Base-by-base conservation (phyloP, 2,113 vertebrate species). In the Triplophysa tibetana region DNA sequence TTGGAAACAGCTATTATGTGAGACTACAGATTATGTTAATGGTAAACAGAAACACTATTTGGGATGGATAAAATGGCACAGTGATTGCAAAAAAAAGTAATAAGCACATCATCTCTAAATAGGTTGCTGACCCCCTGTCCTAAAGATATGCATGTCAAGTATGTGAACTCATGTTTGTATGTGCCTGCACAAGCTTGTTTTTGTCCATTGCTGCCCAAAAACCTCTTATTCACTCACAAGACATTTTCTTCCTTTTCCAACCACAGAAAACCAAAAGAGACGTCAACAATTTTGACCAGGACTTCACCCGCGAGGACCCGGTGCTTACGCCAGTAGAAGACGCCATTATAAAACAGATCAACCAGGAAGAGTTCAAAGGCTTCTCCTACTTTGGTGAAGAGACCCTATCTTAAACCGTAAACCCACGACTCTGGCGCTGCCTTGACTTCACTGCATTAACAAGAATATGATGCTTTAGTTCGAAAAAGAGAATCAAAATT, bases 231-330 rank as follows among this genome's bases (percentile, higher is more conserved):
- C 0, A 4, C 16, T 63, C 5, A 48, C 63, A 5, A 29, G 26
- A 8, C 17, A 17, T 64, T 58, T 61, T 19, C 33, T 64, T 67
- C 4, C 24, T 64, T 67, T 2, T 62, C 13, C 77, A 17, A 38
- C 0, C 63, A 62, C 92, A 99, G 97, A 99, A 99, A 99, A 99
- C 98, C 94, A 99, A 98, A 95, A 94, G 96, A 92, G 97, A 99
- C 14, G 97, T 99, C 90, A 99, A 99, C 93, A 99, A 99, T 92
- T 99, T 99, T 88, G 98, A 99, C 92, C 98, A 99, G 94, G 98
- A 98, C 92, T 99, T 99, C 88, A 99, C 98, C 5, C 93, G 96
- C 29, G 98, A 99, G 89, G 97, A 99, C 72, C 97, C 98, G 0
- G 93, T 96, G 43, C 94, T 99, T 89, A 99, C 98, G 0, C 94